Conservation (phyloP, 2,797 vertebrate genomes). For the Corythornis leucogaster region DNA sequence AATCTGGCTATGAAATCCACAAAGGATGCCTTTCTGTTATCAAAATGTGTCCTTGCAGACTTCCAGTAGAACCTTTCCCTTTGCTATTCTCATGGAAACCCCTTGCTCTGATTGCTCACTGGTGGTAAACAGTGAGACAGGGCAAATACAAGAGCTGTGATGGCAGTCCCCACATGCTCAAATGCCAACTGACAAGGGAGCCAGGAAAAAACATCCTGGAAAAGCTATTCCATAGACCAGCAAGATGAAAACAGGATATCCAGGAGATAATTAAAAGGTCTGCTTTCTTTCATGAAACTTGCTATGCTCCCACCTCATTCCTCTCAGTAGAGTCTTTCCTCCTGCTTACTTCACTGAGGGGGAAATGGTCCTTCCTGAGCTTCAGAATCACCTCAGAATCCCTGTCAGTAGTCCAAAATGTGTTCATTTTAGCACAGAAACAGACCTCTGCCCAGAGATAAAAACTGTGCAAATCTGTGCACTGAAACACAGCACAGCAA, state of each 20-base stretch:
- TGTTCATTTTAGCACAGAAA: not conserved
- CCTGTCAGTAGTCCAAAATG: not conserved
- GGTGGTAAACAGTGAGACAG: not conserved
- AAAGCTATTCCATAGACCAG: not conserved
- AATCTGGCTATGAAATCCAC: not conserved
- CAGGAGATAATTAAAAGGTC: not conserved
- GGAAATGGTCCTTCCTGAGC: not conserved
- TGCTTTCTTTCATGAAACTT: not conserved
- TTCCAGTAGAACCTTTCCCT: not conserved
- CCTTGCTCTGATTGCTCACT: not conserved
- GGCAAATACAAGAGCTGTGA: not conserved
- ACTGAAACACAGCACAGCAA: not conserved
- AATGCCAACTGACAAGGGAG: not conserved
- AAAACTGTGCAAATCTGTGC: not conserved
- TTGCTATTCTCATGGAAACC: not conserved
- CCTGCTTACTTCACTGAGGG: not conserved
- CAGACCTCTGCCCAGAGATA: not conserved
- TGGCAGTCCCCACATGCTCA: not conserved
- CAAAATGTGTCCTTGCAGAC: not conserved
- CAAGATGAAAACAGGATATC: not conserved
- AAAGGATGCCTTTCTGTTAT: not conserved
- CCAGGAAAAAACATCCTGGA: not conserved
- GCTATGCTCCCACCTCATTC: not conserved
- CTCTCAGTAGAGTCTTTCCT: not conserved
- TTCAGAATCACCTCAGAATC: not conserved